Evolutionary conservation across 2,113 vertebrate species (phyloP).

Genomic region (Microcebus jonahi): DNA sequence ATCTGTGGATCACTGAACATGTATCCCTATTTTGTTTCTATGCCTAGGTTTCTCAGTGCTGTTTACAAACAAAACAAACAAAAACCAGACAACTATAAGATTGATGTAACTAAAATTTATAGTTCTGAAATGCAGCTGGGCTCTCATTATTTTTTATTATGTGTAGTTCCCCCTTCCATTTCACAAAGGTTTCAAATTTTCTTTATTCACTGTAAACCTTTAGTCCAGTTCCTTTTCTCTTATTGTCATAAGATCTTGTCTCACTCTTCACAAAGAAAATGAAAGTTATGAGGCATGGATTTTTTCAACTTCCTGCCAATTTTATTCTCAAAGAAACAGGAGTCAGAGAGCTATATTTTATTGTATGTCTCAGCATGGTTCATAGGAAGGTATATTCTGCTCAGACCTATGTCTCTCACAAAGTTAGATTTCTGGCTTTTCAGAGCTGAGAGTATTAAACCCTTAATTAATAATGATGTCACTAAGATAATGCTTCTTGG

Average conservation of each 20-base stretch:
- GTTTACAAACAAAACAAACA: background rate
- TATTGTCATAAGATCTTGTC: background rate
- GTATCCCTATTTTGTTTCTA: background rate
- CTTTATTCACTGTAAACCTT: background rate
- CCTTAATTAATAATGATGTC: background rate
- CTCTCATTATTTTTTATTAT: background rate
- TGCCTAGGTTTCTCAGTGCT: background rate
- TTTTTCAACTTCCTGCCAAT: background rate
- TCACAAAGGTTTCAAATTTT: background rate
- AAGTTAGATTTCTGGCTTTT: background rate
- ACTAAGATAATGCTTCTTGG: background rate
- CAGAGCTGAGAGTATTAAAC: background rate
- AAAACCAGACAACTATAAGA: background rate
- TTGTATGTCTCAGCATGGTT: background rate
- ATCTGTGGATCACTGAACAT: background rate
- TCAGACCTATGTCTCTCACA: background rate
- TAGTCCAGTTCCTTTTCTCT: background rate
- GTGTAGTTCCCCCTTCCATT: background rate
- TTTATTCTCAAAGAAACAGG: background rate
- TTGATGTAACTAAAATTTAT: slow-evolving; percentile 1
- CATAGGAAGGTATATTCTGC: background rate
- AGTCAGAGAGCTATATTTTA: background rate
- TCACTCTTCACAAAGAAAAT: background rate
- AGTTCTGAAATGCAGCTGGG: background rate
- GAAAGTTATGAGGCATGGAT: background rate